Evolutionary conservation across 1,140 invertebrate genomes (phyloP), one percentile per base, ranked within the genome.

Genomic region (Lordiphosa mommai): DNA sequence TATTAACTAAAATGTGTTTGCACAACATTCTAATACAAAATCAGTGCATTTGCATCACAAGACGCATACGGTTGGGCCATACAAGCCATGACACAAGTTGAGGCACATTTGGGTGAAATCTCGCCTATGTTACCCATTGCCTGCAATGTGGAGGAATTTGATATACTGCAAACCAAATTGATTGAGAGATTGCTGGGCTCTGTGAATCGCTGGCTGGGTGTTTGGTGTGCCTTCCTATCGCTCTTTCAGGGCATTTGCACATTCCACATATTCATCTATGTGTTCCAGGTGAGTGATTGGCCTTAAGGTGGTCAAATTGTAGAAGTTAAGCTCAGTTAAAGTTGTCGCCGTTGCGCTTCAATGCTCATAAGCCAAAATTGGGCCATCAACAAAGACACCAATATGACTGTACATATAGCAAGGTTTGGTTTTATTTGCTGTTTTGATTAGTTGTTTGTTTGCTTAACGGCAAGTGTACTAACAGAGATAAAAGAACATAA

Each of bases 171-270:
- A 17, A 59, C 55, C 1, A 67, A 67, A 40, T 46, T 65, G 9
- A 34, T 88, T 12, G 53, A 93, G 2, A 90, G 10, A 68, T 91
- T 23, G 92, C 94, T 65, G 92, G 76, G 94, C 0, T 90, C 92
- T 56, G 92, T 60, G 0, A 52, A 57, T 91, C 67, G 93, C 92
- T 95, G 94, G 94, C 94, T 95, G 86, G 87, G 93, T 4, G 71
- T 92, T 30, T 91, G 94, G 73, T 94, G 93, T 6, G 91, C 93
- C 44, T 89, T 94, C 0, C 88, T 95, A 13, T 93, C 93, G 0
- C 72, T 94, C 13, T 92, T 93, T 38, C 87, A 88, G 58, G 69
- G 72, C 50, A 85, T 84, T 37, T 84, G 72, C 47, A 89, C 88
- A 27, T 80, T 89, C 59, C 88, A 89, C 55, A 87, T 89, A 47